Evolutionary conservation across 2,797 vertebrate species (phyloP), one percentile per base, ranked within the genome.

Genomic region (Phrynocephalus vlangalii): DNA sequence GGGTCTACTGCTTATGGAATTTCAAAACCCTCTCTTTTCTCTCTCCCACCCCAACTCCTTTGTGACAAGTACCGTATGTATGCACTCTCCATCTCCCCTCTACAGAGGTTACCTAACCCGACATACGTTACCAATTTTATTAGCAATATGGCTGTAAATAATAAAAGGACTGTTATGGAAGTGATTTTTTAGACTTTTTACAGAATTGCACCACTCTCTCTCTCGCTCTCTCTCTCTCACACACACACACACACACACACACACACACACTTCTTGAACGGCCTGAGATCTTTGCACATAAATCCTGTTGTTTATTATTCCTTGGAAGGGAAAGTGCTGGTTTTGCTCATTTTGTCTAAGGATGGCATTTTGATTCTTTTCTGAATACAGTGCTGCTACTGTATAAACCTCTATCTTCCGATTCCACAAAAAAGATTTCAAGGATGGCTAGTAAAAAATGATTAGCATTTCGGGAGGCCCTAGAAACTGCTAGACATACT

Each of bases 401-500:
- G 52, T 88, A 20, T 52, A 75, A 80, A 67, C 28, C 5, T 70
- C 38, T 9, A n/a, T n/a, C 30, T 66, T 87, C 6, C 44, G 26
- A 44, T 26, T 79, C 28, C 28, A 72, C n/a, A 48, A 79, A 84
- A 72, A 10, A 28, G 16, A 20, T 90, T 81, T 80, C 60, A 26
- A 60, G 24, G 88, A 18, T 72, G 78, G 81, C 73, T 15, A 8
- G 66, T 33, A 79, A 13, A 63, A 63, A 2, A 71, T 6, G 6
- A 50, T 79, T 83, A 79, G 33, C 63, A 66, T 83, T 76, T 77
- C 86, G 48, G 79, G 7, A 1, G 63, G 24, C 5, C 7, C 44
- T 11, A 16, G 60, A 44, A 79, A 81, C 33, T 33, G 78, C 33
- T 9, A 50, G 70, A 90, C 87, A 88, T 33, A 75, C 72, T 91